Evolutionary conservation across 2,797 vertebrate genomes (phyloP), one percentile per base, ranked within the genome.

Genomic region (Gobio occitaniae): DNA sequence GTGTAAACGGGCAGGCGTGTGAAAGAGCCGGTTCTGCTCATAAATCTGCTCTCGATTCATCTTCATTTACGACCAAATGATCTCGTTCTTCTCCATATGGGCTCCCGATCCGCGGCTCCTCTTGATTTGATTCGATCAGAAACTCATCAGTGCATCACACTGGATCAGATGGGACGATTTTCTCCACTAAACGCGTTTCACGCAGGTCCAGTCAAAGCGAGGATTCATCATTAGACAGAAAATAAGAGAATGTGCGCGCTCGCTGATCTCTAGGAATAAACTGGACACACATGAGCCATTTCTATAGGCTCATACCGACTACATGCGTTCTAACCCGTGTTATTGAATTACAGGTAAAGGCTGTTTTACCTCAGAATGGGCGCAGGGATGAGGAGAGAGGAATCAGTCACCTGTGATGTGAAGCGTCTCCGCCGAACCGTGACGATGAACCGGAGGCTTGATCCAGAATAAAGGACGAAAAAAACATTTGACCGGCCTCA

Each of bases 331-430:
- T 2, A 48, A 36, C 10, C 17, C 9, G 29, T 19, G 2, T 12
- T 1, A 12, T 50, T 65, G 17, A 0, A 36, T 11, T 16, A 52
- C 44, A 66, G 32, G 48, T 19, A 6, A 15, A 52, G 71, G 15
- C 17, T 19, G 69, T 29, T 65, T 83, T 13, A 66, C 59, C 47
- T 83, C 59, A 3, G 63, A 50, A 68, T 44, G 74, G 47, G 76
- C 17, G 32, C 70, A 75, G 82, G 32, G 25, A 56, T 17, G n/a
- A 48, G 63, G 48, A 68, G 32, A 56, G 21, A 38, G 36, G 72
- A 65, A 36, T 68, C 71, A 66, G 44, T 83, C 82, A 83, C 82
- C 82, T 83, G 82, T 83, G 72, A 83, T 76, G 61, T 8, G 78
- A 68, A 80, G 63, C 61, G 78, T 65, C 56, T 79, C 61, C 44